Evolutionary conservation across 2,113 vertebrate genomes (phyloP), one percentile per base, ranked within the genome.

Genomic region (Dolichotis patagonum): DNA sequence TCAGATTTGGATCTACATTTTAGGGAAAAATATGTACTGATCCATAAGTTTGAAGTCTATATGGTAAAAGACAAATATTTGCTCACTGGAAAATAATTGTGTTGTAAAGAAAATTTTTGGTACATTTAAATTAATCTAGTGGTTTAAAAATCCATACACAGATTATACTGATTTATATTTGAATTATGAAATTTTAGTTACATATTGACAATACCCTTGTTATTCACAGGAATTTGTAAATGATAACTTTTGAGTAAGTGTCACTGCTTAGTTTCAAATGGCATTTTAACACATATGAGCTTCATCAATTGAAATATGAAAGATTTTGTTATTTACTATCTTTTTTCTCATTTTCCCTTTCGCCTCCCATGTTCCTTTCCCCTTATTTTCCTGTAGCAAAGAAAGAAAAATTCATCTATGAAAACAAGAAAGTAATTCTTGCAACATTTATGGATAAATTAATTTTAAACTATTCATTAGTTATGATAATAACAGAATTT

Each of bases 141-240:
- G 94, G 41, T 58, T 49, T 88, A 6, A 5, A 91, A 96, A 97
- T 96, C 56, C 87, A 94, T 84, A 67, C 41, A 92, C 16, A 49
- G 19, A 60, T 97, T 84, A 97, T 91, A 54, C 54, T 88, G 94
- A 73, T 97, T 98, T 98, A 94, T 71, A 10, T 30, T 67, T 95
- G 80, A 96, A 97, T 98, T 98, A 95, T 58, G 88, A 96, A 77
- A 38, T 97, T 97, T 97, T 88, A 89, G 56, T 88, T 75, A 95
- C 13, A 92, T 96, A 94, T 20, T 95, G 85, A 87, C 67, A 97
- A 96, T 96, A 90, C 94, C 49, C 80, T 92, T 97, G 80, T 96
- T 97, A 97, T 97, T 97, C 54, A 56, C 95, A 92, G 91, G 52
- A 94, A 65, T 97, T 97, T 95, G 95, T 98, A 98, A 90, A 97